Evolutionary conservation across 2,797 vertebrate species (phyloP), one percentile per base, ranked within the genome.

Genomic region (Urosaurus nigricauda): DNA sequence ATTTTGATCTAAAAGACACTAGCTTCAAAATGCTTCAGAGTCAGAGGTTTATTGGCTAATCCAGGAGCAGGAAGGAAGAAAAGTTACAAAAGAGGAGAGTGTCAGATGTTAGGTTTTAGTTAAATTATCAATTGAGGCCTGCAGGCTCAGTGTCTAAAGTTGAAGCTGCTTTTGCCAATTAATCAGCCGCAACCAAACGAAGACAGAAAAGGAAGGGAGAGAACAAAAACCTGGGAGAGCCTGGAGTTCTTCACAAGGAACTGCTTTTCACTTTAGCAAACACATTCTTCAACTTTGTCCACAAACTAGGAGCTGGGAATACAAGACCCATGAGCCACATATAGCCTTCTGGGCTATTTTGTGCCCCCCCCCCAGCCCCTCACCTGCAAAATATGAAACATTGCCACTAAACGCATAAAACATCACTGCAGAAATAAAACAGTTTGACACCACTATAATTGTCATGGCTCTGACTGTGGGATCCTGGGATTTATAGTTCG

Each of bases 81-180:
- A 29, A 70, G 80, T 5, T 84, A 53, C 47, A 71, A 75, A 47
- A 53, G 5, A 87, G 53, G 16, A 29, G 68, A 53, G 35, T 70
- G 47, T 56, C 81, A 16, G 3, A 43, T 70, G 71, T 73, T 80
- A 40, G 51, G 40, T 24, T 75, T 89, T 29, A 35, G 21, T 68
- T 68, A 89, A 86, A 83, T 85, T 89, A 87, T 91, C 91, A 84
- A 75, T 79, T 13, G 58, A 75, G 92, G 68, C 75, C 82, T 32
- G 0, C 1, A 78, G 83, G 77, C 90, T 84, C 4, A 91, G 35
- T 35, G 56, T 17, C 56, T 56, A 9, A 68, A 68, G 37, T 73
- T 80, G 63, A 87, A 81, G 47, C 79, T 92, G 88, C 37, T 80
- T 1, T 0, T 84, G 83, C 78, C 0, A 79, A 0, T 89, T 87